phyloP scores from a whole-genome alignment of 2,113 vertebrate genomes.

The Enhydra lutris region DNA sequence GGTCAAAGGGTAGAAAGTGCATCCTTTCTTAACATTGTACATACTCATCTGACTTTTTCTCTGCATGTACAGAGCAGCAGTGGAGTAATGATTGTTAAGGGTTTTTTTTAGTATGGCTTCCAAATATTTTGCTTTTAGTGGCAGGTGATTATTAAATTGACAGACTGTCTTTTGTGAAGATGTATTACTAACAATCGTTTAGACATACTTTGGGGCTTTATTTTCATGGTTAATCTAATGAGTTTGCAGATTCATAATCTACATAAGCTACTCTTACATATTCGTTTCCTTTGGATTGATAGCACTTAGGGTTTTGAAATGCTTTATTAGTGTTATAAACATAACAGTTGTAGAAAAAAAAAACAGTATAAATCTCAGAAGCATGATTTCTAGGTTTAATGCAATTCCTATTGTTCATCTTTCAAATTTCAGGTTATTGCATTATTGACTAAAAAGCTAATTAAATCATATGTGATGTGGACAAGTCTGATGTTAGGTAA shows the following conservation, averaged over 20 bases:
- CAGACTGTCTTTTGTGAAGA: not conserved
- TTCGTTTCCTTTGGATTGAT: not conserved
- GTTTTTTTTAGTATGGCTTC: not conserved
- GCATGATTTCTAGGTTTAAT: not conserved
- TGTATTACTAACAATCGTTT: not conserved
- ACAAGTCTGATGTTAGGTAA: not conserved
- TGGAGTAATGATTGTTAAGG: not conserved
- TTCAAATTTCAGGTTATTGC: not conserved
- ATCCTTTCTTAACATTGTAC: not conserved
- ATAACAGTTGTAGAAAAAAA: not conserved
- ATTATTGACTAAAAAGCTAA: not conserved
- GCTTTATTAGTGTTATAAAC: not conserved
- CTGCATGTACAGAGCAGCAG: not conserved
- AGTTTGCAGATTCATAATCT: not conserved
- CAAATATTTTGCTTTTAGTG: constrained; percentile 26
- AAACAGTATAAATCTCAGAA: not conserved
- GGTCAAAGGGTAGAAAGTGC: not conserved
- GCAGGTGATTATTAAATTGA: not conserved
- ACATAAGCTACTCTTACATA: not conserved
- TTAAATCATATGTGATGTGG: not conserved
- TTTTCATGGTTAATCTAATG: not conserved
- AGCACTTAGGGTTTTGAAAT: not conserved
- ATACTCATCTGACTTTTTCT: not conserved
- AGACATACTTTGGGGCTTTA: not conserved
- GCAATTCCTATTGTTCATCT: not conserved